A percentile compares a stretch with the other conserved stretches of the same genome.
Conservation (phyloP, 2,888 invertebrate genomes). For the Cephus rjabovi region DNA sequence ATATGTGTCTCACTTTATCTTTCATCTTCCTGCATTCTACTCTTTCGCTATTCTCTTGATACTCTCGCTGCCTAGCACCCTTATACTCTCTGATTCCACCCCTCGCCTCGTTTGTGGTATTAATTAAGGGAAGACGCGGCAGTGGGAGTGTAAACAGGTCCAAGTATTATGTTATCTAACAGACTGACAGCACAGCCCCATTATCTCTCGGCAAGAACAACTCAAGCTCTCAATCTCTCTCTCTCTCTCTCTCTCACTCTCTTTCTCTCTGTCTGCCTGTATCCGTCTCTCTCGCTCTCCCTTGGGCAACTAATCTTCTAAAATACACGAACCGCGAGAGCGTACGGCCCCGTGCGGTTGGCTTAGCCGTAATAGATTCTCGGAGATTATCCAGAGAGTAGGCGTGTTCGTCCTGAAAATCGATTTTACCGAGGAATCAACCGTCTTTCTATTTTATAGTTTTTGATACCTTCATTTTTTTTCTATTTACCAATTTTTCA, state of each 20-base stretch:
- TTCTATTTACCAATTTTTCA: not conserved
- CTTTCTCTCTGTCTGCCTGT: conserved; percentile 7
- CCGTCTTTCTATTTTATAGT: not conserved
- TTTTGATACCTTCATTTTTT: not conserved
- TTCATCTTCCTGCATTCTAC: conserved; percentile 6
- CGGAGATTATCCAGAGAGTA: conserved; percentile 16
- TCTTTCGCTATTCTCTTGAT: not conserved
- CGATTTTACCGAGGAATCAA: not conserved
- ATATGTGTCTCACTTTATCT: not conserved
- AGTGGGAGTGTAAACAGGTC: conserved; percentile 50
- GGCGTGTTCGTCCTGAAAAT: not conserved
- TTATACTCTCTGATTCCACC: not conserved
- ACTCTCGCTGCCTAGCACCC: not conserved
- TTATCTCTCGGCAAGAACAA: conserved; percentile 52
- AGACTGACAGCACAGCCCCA: conserved; percentile 52
- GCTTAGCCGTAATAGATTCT: conserved; percentile 38
- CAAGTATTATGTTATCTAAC: conserved; percentile 54
- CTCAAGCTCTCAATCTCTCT: conserved; percentile 27
- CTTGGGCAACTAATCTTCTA: conserved; percentile 51
- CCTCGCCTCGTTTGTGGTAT: conserved; percentile 40
- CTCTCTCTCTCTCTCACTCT: conserved; percentile 5
- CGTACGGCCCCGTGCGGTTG: conserved; percentile 30
- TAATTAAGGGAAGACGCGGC: conserved; percentile 51
- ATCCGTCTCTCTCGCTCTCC: conserved; percentile 17
- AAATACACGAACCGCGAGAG: conserved; percentile 24